A percentile compares a stretch with the other conserved stretches of the same genome.
phyloP scores from a whole-genome alignment of 2,888 invertebrate species.

The Cephus pygmeus region DNA sequence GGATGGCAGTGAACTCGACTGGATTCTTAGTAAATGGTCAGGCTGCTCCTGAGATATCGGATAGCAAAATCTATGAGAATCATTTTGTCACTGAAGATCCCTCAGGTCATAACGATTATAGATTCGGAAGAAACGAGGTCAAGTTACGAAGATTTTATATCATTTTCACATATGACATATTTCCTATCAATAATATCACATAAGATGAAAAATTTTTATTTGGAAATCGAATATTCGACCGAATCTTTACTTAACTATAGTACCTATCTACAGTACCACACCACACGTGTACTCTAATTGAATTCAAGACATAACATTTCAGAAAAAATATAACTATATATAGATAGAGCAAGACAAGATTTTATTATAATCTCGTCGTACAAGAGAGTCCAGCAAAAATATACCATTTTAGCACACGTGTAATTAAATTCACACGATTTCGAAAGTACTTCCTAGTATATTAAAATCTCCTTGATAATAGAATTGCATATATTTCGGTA shows the following conservation, averaged over 20 bases:
- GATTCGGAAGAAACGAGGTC: neutral
- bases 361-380: constrained; percentile 29
- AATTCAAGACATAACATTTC: neutral
- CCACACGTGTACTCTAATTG: neutral
- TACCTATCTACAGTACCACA: no score
- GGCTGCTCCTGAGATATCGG: neutral
- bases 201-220: neutral
- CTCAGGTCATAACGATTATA: neutral
- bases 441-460: constrained; percentile 4
- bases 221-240: no score
- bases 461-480: neutral
- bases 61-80: neutral
- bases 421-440: constrained; percentile 33
- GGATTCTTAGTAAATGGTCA: neutral
- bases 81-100: neutral
- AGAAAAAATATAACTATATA: neutral
- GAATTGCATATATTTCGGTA: neutral
- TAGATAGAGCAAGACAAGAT: constrained; percentile 12
- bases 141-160: neutral
- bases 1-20: neutral
- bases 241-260: no score
- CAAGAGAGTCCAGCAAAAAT: constrained; percentile 23
- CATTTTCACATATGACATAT: neutral
- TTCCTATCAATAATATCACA: neutral
- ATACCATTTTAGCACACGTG: constrained; percentile 31